A percentile compares a stretch with the other conserved stretches of the same genome.
Evolutionary conservation across 2,797 vertebrate species (phyloP).

Genomic region (Mus minutoides): DNA sequence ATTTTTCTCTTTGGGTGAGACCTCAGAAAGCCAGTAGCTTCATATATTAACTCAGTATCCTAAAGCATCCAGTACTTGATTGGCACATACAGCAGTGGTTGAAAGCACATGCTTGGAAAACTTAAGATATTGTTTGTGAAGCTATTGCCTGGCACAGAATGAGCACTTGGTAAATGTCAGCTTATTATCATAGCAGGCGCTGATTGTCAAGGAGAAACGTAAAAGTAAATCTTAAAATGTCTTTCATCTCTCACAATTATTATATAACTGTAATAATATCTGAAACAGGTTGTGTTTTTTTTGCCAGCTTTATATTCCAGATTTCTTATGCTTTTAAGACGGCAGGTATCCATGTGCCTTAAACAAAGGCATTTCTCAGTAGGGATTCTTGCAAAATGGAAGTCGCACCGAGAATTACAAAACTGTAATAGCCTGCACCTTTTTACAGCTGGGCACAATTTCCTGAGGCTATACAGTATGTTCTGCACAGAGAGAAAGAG

Average conservation of each 20-base stretch:
- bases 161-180: constrained; percentile 24
- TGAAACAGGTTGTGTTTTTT: constrained; percentile 26
- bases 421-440: constrained; percentile 65
- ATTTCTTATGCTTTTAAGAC: constrained; percentile 54
- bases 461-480: constrained; percentile 64
- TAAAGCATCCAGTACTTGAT: neutral
- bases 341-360: constrained; percentile 60
- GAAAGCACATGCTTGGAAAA: neutral
- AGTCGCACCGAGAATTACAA: constrained; percentile 59
- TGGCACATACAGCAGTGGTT: neutral
- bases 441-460: constrained; percentile 71
- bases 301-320: constrained; percentile 6
- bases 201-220: neutral
- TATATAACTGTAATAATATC: constrained; percentile 52
- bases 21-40: neutral
- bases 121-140: neutral
- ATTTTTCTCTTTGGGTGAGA: neutral
- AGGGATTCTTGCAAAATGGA: constrained; percentile 60
- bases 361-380: constrained; percentile 70
- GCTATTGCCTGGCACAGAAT: neutral
- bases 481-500: constrained; percentile 38
- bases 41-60: neutral
- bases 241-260: constrained; percentile 46
- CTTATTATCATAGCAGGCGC: constrained; percentile 26
- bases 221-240: constrained; percentile 46